phyloP scores from a whole-genome alignment of 2,888 invertebrate genomes.

The Aspidiotus destructor region DNA sequence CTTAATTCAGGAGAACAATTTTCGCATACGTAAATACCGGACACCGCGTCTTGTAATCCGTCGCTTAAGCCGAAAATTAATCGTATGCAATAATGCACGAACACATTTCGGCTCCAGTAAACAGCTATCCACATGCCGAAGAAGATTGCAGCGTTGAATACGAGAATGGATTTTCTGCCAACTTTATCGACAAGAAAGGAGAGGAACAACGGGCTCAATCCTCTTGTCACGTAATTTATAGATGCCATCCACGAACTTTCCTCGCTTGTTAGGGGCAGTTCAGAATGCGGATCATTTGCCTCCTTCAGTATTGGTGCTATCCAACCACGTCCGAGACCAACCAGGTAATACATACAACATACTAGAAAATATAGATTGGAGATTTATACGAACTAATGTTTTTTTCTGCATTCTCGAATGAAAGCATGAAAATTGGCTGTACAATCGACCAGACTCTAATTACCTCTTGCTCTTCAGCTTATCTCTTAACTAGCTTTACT shows the following conservation, averaged over 20 bases:
- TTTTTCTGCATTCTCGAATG: too few species aligned
- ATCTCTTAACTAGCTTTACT: too few species aligned
- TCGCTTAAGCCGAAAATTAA: neutral
- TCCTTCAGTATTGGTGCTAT: neutral
- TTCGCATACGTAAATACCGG: neutral
- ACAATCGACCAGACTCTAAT: too few species aligned
- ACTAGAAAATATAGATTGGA: too few species aligned
- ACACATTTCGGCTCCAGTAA: neutral
- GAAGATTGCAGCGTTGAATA: neutral
- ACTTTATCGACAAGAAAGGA: neutral
- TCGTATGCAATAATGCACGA: neutral
- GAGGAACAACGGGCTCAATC: neutral
- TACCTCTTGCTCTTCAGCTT: too few species aligned
- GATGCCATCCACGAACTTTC: neutral
- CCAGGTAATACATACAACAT: too few species aligned
- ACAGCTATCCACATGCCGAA: neutral
- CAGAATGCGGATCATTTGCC: neutral
- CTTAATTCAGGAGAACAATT: neutral
- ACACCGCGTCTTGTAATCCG: neutral
- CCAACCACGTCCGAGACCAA: neutral
- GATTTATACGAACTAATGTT: too few species aligned
- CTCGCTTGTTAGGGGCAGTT: neutral
- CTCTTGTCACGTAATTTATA: neutral
- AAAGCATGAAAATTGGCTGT: too few species aligned
- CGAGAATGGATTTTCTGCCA: neutral